Percentiles rank a stretch among this genome's conserved stretches.
Evolutionary conservation across 2,113 vertebrate species (phyloP).

Genomic region (Stomatorhinus ivindoensis): DNA sequence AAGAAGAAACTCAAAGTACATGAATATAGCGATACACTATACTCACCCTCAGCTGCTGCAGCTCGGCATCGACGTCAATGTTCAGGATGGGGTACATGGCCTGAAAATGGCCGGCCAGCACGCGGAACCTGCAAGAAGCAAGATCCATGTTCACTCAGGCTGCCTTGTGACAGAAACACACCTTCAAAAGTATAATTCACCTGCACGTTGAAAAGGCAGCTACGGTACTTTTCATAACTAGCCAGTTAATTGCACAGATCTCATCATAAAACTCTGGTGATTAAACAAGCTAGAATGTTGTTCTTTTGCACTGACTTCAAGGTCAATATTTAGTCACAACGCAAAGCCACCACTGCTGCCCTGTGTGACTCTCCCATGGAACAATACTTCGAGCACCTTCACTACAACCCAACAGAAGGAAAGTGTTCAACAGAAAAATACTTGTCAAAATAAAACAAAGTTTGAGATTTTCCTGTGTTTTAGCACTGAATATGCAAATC

Average conservation of each 20-base stretch:
- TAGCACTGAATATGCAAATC: not conserved
- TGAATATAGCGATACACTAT: not conserved
- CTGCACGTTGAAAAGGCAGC: not conserved
- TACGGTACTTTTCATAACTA: not conserved
- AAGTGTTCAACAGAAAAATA: not conserved
- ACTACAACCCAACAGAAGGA: not conserved
- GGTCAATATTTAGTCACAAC: not conserved
- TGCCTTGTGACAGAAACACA: not conserved
- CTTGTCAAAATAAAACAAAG: not conserved
- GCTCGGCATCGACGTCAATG: slow-evolving; percentile 56
- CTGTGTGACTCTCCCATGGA: not conserved
- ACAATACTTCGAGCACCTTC: not conserved
- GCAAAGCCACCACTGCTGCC: not conserved
- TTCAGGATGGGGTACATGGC: slow-evolving; percentile 64
- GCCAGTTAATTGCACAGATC: not conserved
- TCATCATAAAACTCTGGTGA: not conserved
- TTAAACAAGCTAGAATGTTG: not conserved
- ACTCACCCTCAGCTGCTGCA: slow-evolving; percentile 65
- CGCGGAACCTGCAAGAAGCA: slow-evolving; percentile 50
- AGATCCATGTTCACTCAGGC: not conserved
- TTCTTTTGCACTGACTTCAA: not conserved
- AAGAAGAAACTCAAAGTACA: not conserved
- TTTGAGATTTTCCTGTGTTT: not conserved
- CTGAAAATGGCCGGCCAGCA: slow-evolving; percentile 62
- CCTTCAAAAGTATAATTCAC: not conserved